A percentile compares a stretch with the other conserved stretches of the same genome.
phyloP scores from a whole-genome alignment of 1,140 invertebrate species.

The Euura lappo region DNA sequence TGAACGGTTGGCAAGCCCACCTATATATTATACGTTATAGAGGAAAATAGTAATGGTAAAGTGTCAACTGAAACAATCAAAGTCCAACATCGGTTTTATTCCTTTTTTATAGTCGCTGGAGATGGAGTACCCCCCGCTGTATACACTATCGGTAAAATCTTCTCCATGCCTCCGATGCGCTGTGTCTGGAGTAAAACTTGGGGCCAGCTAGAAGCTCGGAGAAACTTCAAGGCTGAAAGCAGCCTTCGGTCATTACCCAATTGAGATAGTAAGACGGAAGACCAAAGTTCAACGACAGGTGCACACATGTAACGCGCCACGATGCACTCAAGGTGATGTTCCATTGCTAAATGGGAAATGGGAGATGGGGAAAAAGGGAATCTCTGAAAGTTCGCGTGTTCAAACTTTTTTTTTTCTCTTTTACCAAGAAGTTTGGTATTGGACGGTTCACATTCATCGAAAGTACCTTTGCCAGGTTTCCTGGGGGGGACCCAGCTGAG shows the following conservation, averaged over 20 bases:
- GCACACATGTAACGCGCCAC: no score
- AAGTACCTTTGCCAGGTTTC: neutral
- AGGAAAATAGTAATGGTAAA: neutral
- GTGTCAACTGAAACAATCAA: conserved; percentile 1
- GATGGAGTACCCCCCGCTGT: neutral
- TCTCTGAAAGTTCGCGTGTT: neutral
- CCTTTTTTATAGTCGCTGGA: no score
- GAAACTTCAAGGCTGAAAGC: neutral
- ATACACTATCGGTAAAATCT: neutral
- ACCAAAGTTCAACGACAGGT: neutral
- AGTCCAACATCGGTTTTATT: neutral
- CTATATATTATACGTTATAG: no score
- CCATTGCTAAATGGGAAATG: neutral
- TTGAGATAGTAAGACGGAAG: neutral
- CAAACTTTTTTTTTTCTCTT: neutral
- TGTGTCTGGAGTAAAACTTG: neutral
- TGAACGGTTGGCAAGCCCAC: neutral
- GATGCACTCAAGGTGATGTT: neutral
- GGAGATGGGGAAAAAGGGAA: neutral
- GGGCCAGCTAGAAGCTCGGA: neutral
- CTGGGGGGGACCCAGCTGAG: neutral
- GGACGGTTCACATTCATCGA: neutral
- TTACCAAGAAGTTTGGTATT: neutral
- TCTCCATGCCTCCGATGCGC: no score
- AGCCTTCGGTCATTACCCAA: neutral